These are phyloP conservation scores for Sarcophaga caerulescens DNA, from an alignment of 2,888 invertebrate genomes.

Conservation along the genomic window DNA sequence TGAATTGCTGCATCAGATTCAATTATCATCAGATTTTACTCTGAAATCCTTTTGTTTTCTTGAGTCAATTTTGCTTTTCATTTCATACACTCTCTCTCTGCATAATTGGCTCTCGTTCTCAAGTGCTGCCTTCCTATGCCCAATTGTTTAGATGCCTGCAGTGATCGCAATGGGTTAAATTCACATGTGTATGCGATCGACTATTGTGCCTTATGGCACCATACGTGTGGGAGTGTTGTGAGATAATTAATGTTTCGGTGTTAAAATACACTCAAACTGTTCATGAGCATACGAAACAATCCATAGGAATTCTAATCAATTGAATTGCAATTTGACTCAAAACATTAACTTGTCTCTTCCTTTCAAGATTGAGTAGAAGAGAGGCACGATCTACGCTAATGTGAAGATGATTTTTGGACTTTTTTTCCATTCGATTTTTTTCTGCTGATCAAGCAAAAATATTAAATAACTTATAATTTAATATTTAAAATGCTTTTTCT, in stretches of 20 bases:
- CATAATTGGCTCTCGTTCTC: constrained; percentile 57
- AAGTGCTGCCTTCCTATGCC: constrained; percentile 44
- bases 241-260: constrained; percentile 63
- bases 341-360: not conserved
- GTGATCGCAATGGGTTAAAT: constrained; percentile 51
- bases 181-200: constrained; percentile 52
- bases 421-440: constrained; percentile 23
- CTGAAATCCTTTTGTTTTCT: constrained; percentile 70
- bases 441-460: constrained; percentile 63
- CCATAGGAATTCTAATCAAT: constrained; percentile 48
- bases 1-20: constrained; percentile 63
- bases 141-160: not conserved
- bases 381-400: not conserved
- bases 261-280: constrained; percentile 33
- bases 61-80: constrained; percentile 50
- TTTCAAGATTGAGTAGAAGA: constrained; percentile 49
- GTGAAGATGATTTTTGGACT: constrained; percentile 14
- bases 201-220: constrained; percentile 50
- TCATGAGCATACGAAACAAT: constrained; percentile 12
- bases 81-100: constrained; percentile 29
- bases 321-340: not conserved
- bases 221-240: constrained; percentile 58
- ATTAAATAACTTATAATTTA: constrained; percentile 53
- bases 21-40: constrained; percentile 35
- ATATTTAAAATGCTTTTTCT: too few species aligned